A percentile compares a stretch with the other conserved stretches of the same genome.
Conservation (phyloP, 2,797 vertebrate genomes). For the Loriculus beryllinus region DNA sequence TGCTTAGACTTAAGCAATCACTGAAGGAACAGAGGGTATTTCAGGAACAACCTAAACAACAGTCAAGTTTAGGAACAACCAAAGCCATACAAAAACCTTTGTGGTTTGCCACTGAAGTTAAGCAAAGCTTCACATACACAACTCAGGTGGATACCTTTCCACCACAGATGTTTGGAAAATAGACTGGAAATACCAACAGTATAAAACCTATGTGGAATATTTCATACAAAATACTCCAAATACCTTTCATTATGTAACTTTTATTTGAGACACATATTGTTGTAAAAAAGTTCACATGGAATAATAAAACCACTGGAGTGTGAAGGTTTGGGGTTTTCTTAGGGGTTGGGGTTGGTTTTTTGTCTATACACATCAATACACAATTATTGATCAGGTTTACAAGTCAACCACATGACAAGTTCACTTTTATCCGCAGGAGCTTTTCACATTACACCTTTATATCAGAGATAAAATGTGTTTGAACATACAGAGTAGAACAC, state of each 20-base stretch:
- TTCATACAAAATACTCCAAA: constrained; percentile 61
- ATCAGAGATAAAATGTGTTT: constrained; percentile 68
- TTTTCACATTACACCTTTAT: constrained; percentile 64
- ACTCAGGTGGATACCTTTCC: background rate
- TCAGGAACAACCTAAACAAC: background rate
- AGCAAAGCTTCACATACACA: background rate
- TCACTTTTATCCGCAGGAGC: constrained; percentile 65
- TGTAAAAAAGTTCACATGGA: constrained; percentile 81
- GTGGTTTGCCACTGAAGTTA: background rate
- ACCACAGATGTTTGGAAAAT: accelerated
- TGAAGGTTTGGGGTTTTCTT: background rate
- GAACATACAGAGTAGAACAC: constrained; percentile 64
- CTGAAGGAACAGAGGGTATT: background rate
- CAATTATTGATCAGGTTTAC: constrained; percentile 72
- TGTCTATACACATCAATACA: constrained; percentile 77
- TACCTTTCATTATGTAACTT: constrained; percentile 75
- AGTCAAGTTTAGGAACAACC: background rate
- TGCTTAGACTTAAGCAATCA: background rate
- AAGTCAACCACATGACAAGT: constrained; percentile 73
- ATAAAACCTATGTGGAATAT: background rate
- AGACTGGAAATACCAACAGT: background rate
- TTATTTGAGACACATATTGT: constrained; percentile 82
- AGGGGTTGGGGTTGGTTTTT: constrained; percentile 12
- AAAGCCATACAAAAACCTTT: background rate
- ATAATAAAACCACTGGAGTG: constrained; percentile 72